Percentiles rank a stretch among this genome's conserved stretches.
Evolutionary conservation across 2,797 vertebrate genomes (phyloP).

Genomic region (Melanitta fusca): DNA sequence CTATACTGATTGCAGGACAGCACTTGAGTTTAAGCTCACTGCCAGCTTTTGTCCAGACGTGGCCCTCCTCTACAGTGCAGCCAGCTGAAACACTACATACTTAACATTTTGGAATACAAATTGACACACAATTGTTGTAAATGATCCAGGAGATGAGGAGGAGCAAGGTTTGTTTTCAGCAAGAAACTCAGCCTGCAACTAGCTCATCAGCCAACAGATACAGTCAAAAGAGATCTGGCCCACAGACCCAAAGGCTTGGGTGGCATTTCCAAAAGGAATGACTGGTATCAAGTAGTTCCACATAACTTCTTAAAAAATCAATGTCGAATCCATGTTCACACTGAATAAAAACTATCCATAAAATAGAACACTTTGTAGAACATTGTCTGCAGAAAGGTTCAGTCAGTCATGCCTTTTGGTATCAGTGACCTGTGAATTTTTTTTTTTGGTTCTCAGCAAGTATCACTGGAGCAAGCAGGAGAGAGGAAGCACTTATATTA

Average conservation of each 20-base stretch:
- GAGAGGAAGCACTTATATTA: neutral
- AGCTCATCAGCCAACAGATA: neutral
- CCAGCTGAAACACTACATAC: neutral
- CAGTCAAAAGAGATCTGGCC: neutral
- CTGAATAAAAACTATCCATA: neutral
- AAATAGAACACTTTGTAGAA: neutral
- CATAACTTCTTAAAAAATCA: constrained; percentile 13
- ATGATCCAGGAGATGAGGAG: neutral
- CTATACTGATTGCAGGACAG: neutral
- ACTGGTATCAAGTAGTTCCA: neutral
- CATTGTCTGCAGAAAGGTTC: neutral
- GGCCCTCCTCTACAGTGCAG: neutral
- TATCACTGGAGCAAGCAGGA: neutral
- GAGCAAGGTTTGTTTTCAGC: neutral
- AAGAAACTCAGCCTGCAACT: neutral
- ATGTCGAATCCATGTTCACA: neutral
- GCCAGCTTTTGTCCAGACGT: neutral
- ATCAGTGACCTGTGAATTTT: neutral
- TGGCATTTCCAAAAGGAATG: neutral
- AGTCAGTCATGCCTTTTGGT: neutral
- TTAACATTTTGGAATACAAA: neutral
- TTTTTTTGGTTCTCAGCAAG: neutral
- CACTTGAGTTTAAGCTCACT: neutral
- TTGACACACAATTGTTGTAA: neutral
- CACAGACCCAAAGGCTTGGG: neutral